phyloP scores from a whole-genome alignment of 2,113 vertebrate genomes.

The Poecilia latipinna region DNA sequence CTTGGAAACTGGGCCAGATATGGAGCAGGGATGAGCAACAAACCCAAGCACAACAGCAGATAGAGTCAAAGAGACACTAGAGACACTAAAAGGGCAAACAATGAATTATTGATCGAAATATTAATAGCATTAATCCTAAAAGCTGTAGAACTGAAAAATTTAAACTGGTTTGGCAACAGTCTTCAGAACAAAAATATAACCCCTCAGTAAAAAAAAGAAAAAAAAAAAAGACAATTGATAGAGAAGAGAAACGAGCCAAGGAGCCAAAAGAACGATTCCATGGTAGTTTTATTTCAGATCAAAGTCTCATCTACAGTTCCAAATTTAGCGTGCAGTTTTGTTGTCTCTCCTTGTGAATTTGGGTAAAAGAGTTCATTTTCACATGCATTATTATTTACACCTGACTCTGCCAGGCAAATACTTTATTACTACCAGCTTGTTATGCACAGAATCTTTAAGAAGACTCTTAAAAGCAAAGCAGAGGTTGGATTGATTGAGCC shows the following conservation, averaged over 20 bases:
- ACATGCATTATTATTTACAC: too few relatives aligned
- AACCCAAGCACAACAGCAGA: neutral
- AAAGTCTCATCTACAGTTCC: too few relatives aligned
- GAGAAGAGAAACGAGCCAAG: neutral
- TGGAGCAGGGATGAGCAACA: constrained; percentile 1
- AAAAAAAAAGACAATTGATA: neutral
- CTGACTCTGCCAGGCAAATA: too few relatives aligned
- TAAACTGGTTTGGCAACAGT: constrained; percentile 10
- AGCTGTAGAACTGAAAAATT: constrained; percentile 23
- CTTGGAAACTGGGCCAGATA: neutral
- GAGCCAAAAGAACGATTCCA: neutral
- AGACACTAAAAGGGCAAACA: constrained; percentile 49
- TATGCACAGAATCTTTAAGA: too few relatives aligned
- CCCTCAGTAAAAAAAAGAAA: neutral
- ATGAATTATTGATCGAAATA: constrained; percentile 64
- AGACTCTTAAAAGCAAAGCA: too few relatives aligned
- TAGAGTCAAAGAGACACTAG: constrained; percentile 1
- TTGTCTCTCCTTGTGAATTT: too few relatives aligned
- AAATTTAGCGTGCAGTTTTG: too few relatives aligned
- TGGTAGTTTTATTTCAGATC: too few relatives aligned
- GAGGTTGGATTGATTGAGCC: too few relatives aligned
- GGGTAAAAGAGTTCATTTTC: too few relatives aligned
- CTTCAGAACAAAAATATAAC: constrained; percentile 8
- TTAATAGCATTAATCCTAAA: constrained; percentile 51
- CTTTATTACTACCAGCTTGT: too few relatives aligned